Evolutionary conservation across 2,797 vertebrate genomes (phyloP).

Genomic region (Setipinna tenuifilis): DNA sequence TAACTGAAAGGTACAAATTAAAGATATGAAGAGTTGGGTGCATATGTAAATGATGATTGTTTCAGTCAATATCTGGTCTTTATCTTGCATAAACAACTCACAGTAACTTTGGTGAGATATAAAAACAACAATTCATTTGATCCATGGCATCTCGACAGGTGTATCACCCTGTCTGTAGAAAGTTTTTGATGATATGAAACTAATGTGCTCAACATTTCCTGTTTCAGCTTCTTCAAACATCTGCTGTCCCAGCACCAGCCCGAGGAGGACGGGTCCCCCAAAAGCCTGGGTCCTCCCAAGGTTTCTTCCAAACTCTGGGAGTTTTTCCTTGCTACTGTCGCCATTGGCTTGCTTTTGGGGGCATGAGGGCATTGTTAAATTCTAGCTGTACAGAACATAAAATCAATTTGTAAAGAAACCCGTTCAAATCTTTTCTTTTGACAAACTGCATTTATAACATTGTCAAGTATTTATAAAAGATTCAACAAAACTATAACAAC

Average conservation of each 20-base stretch:
- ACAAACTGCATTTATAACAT: too few relatives aligned
- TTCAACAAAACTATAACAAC: too few relatives aligned
- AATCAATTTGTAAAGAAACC: too few relatives aligned
- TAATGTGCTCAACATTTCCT: neutral
- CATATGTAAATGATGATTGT: neutral
- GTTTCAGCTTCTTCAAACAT: neutral
- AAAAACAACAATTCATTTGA: too few relatives aligned
- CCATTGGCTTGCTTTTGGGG: neutral
- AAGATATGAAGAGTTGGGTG: neutral
- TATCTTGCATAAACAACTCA: too few relatives aligned
- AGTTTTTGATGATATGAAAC: neutral
- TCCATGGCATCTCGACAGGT: neutral
- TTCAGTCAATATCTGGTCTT: neutral
- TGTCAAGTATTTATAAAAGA: too few relatives aligned
- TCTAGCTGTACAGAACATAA: neutral
- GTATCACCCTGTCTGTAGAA: neutral
- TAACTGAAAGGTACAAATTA: neutral
- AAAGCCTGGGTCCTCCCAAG: neutral
- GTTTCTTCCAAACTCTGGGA: constrained; percentile 6
- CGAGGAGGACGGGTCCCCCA: constrained; percentile 7
- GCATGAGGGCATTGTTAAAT: neutral
- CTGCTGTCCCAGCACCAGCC: neutral
- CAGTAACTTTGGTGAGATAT: too few relatives aligned
- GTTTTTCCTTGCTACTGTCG: constrained; percentile 7
- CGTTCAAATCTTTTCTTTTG: too few relatives aligned